Percentiles rank a stretch among this genome's conserved stretches.
Conservation (phyloP, 1,140 invertebrate species). For the Philaenus spumarius region DNA sequence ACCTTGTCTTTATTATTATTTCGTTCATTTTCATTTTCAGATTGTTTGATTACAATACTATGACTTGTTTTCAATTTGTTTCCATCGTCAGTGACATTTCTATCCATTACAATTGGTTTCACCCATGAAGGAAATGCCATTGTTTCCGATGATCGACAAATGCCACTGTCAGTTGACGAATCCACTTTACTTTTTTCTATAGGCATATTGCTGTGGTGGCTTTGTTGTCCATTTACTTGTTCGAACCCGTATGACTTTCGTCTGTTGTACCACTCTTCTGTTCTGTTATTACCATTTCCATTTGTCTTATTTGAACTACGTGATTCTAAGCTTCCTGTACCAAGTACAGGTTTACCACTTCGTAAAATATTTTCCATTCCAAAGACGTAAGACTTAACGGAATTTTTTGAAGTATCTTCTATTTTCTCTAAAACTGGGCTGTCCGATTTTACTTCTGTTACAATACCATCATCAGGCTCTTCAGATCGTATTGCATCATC, state of each 20-base stretch:
- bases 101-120: slow-evolving; percentile 5
- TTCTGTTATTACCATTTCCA: slow-evolving; percentile 38
- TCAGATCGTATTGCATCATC: slow-evolving; percentile 27
- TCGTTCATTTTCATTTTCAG: neutral
- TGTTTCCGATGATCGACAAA: slow-evolving; percentile 59
- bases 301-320: slow-evolving; percentile 38
- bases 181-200: slow-evolving; percentile 24
- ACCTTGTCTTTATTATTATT: slow-evolving; percentile 2
- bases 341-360: slow-evolving; percentile 35
- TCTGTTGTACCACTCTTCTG: slow-evolving; percentile 58
- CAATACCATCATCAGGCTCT: slow-evolving; percentile 42
- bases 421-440: slow-evolving; percentile 5
- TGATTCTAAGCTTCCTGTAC: slow-evolving; percentile 50
- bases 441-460: slow-evolving; percentile 33
- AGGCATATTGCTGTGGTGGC: slow-evolving; percentile 37
- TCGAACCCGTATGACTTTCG: slow-evolving; percentile 68
- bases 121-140: slow-evolving; percentile 28
- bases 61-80: slow-evolving; percentile 25
- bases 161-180: slow-evolving; percentile 60
- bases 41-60: slow-evolving; percentile 13
- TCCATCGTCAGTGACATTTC: neutral
- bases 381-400: slow-evolving; percentile 40
- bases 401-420: slow-evolving; percentile 22
- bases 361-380: slow-evolving; percentile 38
- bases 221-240: slow-evolving; percentile 46